phyloP scores from a whole-genome alignment of 2,797 vertebrate species.

The Protosalanx chinensis region DNA sequence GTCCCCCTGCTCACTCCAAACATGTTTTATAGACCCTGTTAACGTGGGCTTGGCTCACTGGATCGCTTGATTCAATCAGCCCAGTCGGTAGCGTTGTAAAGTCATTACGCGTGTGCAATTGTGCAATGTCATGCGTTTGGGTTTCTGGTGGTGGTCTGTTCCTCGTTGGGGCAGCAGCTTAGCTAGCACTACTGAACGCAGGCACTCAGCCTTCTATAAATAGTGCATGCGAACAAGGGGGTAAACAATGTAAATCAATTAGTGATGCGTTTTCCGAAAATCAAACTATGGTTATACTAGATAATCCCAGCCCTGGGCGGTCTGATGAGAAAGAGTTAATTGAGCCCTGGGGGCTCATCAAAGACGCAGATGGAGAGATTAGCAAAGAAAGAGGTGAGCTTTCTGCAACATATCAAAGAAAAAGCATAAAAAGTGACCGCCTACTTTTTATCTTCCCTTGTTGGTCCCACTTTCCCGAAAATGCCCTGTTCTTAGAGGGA shows the following conservation, averaged over 20 bases:
- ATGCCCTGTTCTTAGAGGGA: constrained; percentile 47
- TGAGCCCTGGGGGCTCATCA: constrained; percentile 46
- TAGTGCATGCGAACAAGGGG: constrained; percentile 54
- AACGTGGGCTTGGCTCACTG: constrained; percentile 61
- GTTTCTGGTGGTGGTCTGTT: constrained; percentile 36
- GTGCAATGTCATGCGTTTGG: constrained; percentile 69
- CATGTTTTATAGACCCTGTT: constrained; percentile 68
- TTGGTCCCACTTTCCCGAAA: constrained; percentile 31
- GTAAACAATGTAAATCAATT: constrained; percentile 60
- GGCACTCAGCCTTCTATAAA: constrained; percentile 61
- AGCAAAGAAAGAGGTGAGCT: constrained; percentile 44
- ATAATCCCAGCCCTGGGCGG: constrained; percentile 27
- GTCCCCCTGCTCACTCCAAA: constrained; percentile 48
- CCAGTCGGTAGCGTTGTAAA: constrained; percentile 60
- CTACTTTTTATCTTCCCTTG: constrained; percentile 58
- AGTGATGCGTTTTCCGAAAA: constrained; percentile 34
- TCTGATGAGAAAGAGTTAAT: constrained; percentile 36
- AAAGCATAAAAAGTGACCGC: constrained; percentile 60
- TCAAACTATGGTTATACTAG: constrained; percentile 27
- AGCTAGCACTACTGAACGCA: constrained; percentile 36
- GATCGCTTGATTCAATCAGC: constrained; percentile 67
- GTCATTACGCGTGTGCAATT: constrained; percentile 63
- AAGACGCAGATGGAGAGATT: constrained; percentile 8
- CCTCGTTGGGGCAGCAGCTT: constrained; percentile 42
- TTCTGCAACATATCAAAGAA: constrained; percentile 54